Conservation (phyloP, 1,140 invertebrate genomes). For the Hirudo medicinalis region DNA sequence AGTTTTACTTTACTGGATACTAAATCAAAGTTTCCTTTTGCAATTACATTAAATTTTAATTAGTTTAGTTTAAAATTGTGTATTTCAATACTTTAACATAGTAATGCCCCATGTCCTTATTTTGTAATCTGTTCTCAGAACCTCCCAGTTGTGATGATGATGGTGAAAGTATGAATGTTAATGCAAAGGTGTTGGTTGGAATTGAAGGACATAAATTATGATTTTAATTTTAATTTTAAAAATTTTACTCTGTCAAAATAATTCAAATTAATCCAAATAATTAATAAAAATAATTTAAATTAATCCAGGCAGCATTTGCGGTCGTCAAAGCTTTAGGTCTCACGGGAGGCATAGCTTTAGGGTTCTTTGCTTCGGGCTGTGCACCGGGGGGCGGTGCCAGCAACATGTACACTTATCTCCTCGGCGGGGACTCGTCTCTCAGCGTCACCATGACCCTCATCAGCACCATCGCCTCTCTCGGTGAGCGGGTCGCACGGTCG, state of each 20-base stretch:
- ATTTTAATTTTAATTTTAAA: neutral
- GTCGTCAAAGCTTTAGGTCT: slow-evolving; percentile 17
- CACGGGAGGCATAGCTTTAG: slow-evolving; percentile 43
- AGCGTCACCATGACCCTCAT: slow-evolving; percentile 84
- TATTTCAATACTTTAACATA: no score
- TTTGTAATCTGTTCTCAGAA: no score
- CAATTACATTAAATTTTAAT: no score
- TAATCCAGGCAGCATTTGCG: slow-evolving; percentile 21
- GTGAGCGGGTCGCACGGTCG: slow-evolving; percentile 36
- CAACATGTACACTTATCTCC: slow-evolving; percentile 82
- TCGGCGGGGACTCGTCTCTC: slow-evolving; percentile 74
- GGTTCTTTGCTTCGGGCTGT: slow-evolving; percentile 79
- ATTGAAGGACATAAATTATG: no score
- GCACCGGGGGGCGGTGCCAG: slow-evolving; percentile 81
- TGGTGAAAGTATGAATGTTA: no score
- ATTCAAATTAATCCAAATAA: slow-evolving; percentile 16
- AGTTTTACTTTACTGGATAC: no score
- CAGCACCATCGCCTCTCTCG: slow-evolving; percentile 67
- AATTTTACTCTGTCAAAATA: neutral
- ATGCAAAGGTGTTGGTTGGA: no score
- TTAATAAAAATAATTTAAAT: neutral
- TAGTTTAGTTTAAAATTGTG: no score
- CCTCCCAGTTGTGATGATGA: no score
- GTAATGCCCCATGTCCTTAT: no score
- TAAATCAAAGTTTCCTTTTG: no score